A percentile compares a stretch with the other conserved stretches of the same genome.
Conservation (phyloP, 1,140 invertebrate genomes). For the Pachyrhynchus sulphureomaculatus region DNA sequence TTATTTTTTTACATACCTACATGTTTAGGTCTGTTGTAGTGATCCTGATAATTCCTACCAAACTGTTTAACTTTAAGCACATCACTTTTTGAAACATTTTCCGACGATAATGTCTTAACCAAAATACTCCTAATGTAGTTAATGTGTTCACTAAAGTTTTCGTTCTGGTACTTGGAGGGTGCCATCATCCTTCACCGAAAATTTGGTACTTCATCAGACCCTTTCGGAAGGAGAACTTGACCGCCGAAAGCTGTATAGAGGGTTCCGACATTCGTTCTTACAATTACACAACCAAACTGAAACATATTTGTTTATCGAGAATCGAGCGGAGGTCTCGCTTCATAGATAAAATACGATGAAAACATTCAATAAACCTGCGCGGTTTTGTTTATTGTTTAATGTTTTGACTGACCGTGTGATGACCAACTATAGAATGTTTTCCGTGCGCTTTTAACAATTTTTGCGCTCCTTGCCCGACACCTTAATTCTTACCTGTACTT, state of each 20-base stretch:
- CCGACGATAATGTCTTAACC: slow-evolving; percentile 60
- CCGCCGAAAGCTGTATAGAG: slow-evolving; percentile 6
- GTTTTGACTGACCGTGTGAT: slow-evolving; percentile 18
- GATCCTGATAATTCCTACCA: slow-evolving; percentile 1
- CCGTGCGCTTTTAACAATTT: slow-evolving; percentile 9
- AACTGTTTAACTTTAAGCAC: slow-evolving; percentile 35
- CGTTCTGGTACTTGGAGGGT: slow-evolving; percentile 11
- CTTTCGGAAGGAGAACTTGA: not conserved
- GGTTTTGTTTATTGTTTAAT: not conserved
- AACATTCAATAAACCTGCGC: slow-evolving; percentile 31
- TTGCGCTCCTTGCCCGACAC: slow-evolving; percentile 2
- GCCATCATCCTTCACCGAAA: slow-evolving; percentile 12
- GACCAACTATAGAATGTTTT: slow-evolving; percentile 15
- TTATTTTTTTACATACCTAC: slow-evolving; percentile 26
- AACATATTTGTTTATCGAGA: slow-evolving; percentile 31
- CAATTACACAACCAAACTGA: slow-evolving; percentile 25
- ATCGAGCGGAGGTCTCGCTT: slow-evolving; percentile 16
- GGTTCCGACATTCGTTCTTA: slow-evolving; percentile 19
- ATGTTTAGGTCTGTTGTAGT: slow-evolving; percentile 11
- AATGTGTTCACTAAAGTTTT: slow-evolving; percentile 43
- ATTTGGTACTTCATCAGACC: not conserved
- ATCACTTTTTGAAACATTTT: slow-evolving; percentile 56
- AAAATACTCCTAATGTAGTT: slow-evolving; percentile 61
- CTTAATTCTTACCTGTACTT: not conserved
- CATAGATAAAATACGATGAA: slow-evolving; percentile 31